A percentile compares a stretch with the other conserved stretches of the same genome.
These are phyloP conservation scores for Papilio aristodemus DNA, from an alignment of 1,140 invertebrate species.

Conservation along the genomic window DNA sequence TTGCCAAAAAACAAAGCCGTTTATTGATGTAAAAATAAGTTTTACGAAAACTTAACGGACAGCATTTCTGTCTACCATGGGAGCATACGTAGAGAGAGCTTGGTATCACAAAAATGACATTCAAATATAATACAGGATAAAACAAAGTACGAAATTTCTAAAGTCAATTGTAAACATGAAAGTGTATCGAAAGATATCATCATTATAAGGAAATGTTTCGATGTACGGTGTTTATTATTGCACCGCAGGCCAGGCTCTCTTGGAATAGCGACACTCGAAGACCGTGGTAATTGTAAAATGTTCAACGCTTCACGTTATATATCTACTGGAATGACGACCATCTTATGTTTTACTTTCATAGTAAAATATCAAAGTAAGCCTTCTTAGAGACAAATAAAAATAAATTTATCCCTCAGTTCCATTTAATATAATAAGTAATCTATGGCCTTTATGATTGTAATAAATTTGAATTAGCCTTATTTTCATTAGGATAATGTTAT, in stretches of 20 bases:
- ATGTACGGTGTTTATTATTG: conserved; percentile 3
- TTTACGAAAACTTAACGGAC: too few relatives aligned
- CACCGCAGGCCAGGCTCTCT: not conserved
- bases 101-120: not conserved
- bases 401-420: too few relatives aligned
- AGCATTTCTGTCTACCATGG: not conserved
- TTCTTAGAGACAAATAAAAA: not conserved
- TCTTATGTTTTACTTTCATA: not conserved
- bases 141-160: not conserved
- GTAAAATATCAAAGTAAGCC: not conserved
- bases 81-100: not conserved
- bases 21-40: too few relatives aligned
- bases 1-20: too few relatives aligned
- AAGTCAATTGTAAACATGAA: conserved; percentile 52
- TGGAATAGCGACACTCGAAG: not conserved
- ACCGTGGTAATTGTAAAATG: conserved; percentile 20
- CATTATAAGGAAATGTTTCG: conserved; percentile 35
- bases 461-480: not conserved
- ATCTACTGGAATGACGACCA: not conserved
- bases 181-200: conserved; percentile 56
- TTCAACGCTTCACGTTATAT: not conserved
- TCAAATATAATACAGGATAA: not conserved
- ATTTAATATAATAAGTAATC: too few relatives aligned
- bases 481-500: not conserved
- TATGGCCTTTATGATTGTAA: too few relatives aligned